A percentile compares a stretch with the other conserved stretches of the same genome.
These are phyloP conservation scores for Scylla paramamosain DNA, from an alignment of 1,140 invertebrate genomes.

Conservation along the genomic window DNA sequence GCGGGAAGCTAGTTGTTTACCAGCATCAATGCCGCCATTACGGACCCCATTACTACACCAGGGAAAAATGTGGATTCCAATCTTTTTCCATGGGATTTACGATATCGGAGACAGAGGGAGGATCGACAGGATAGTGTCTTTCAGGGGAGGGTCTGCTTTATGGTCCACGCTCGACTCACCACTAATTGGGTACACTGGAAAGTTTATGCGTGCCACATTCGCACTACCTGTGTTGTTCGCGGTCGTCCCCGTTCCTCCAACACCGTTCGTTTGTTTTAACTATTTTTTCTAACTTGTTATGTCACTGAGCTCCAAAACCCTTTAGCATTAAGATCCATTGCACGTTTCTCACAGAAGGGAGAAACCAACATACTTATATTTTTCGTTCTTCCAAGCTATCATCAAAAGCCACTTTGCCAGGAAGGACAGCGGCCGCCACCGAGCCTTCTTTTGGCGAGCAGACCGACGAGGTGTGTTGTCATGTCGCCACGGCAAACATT, in stretches of 20 bases:
- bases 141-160: background rate
- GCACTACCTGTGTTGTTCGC: slow-evolving; percentile 45
- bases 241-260: background rate
- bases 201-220: slow-evolving; percentile 45
- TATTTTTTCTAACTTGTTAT: background rate
- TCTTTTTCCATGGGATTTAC: slow-evolving; percentile 42
- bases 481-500: background rate
- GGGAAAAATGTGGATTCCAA: slow-evolving; percentile 35
- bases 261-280: slow-evolving; percentile 1
- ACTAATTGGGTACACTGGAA: slow-evolving; percentile 63
- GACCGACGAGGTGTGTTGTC: background rate
- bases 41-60: background rate
- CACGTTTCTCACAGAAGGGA: background rate
- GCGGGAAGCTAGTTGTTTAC: slow-evolving; percentile 42
- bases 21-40: slow-evolving; percentile 59
- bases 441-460: background rate
- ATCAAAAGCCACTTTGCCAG: background rate
- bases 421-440: background rate
- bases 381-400: background rate
- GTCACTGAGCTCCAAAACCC: background rate
- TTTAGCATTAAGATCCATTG: slow-evolving; percentile 24
- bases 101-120: slow-evolving; percentile 36
- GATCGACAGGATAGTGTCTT: slow-evolving; percentile 11
- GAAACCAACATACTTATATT: slow-evolving; percentile 16
- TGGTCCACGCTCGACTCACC: slow-evolving; percentile 40